phyloP scores from a whole-genome alignment of 2,797 vertebrate species.

The Gymnothorax reevesii region DNA sequence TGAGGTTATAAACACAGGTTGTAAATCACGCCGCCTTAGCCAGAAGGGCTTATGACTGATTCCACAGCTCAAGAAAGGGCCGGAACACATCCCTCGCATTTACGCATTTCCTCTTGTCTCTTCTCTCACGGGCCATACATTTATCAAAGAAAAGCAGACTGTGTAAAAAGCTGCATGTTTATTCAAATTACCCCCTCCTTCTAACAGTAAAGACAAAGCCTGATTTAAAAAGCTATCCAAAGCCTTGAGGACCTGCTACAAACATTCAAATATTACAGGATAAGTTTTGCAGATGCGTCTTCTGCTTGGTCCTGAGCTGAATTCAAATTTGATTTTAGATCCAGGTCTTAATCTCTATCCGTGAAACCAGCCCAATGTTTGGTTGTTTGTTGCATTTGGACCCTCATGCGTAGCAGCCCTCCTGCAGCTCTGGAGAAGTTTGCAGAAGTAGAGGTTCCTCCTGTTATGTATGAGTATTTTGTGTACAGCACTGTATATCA shows the following conservation, averaged over 20 bases:
- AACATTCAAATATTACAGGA: neutral
- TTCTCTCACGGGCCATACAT: neutral
- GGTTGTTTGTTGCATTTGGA: neutral
- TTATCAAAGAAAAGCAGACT: neutral
- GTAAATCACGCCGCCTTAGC: neutral
- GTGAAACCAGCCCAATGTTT: neutral
- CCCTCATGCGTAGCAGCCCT: neutral
- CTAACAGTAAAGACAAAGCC: neutral
- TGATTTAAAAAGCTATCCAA: neutral
- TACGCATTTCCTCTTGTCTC: neutral
- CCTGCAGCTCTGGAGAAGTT: neutral
- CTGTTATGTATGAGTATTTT: too few relatives aligned
- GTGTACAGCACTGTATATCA: too few relatives aligned
- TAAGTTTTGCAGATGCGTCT: too few relatives aligned
- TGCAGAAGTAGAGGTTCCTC: neutral
- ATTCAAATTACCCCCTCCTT: neutral
- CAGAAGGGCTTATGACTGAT: neutral
- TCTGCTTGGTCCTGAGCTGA: too few relatives aligned
- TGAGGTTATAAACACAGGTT: constrained; percentile 13
- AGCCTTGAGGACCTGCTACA: neutral
- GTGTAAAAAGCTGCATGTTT: neutral
- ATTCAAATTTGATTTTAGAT: too few relatives aligned
- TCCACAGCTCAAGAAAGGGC: neutral
- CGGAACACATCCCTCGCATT: neutral
- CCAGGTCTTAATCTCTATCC: too few relatives aligned